Percentiles rank a stretch among this genome's conserved stretches.
These are phyloP conservation scores for Acanthosepion lycidas DNA, from an alignment of 2,888 invertebrate genomes.

Conservation along the genomic window DNA sequence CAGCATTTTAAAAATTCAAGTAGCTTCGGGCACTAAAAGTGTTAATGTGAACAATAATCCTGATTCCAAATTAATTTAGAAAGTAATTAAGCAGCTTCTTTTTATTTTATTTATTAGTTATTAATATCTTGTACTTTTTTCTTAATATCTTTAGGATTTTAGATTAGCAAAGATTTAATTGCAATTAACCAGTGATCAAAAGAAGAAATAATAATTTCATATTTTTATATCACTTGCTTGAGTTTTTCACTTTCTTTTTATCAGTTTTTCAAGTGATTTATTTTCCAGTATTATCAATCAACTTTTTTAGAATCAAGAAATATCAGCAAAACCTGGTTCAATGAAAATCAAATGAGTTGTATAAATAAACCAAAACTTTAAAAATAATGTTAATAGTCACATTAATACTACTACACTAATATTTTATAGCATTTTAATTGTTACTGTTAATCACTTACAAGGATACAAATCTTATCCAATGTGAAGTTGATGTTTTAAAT, in stretches of 20 bases:
- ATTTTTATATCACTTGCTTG: not conserved
- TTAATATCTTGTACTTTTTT: not conserved
- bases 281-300: not conserved
- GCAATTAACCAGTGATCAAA: not conserved
- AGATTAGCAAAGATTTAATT: not conserved
- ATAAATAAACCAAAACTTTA: too few relatives aligned
- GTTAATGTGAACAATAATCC: not conserved
- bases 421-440: too few relatives aligned
- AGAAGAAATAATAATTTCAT: not conserved
- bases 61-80: not conserved
- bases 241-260: not conserved
- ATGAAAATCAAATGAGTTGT: not conserved
- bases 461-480: too few relatives aligned
- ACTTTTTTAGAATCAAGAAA: not conserved
- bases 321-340: not conserved
- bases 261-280: not conserved
- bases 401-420: too few relatives aligned
- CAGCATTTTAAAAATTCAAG: not conserved
- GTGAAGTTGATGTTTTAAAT: too few relatives aligned
- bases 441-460: too few relatives aligned
- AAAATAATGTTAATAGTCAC: too few relatives aligned
- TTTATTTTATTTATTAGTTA: not conserved
- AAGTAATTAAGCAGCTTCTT: not conserved
- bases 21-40: not conserved
- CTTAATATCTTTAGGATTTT: not conserved